Conservation (phyloP, 2,888 invertebrate genomes). For the Drosophila nr. medialis region DNA sequence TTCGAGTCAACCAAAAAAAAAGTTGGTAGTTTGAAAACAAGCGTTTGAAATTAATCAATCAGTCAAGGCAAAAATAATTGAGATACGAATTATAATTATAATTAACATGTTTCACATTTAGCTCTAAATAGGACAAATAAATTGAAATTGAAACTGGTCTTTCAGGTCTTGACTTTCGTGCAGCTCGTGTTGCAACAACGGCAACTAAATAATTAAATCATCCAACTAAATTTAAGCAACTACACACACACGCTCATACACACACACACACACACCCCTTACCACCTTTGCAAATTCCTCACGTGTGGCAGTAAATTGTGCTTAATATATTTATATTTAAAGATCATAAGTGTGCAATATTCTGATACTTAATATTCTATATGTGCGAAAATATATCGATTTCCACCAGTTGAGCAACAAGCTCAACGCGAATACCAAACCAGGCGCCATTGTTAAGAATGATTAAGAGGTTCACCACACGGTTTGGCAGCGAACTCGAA, state of each 20-base stretch:
- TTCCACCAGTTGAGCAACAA: conserved; percentile 75
- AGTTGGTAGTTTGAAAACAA: background rate
- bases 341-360: conserved; percentile 74
- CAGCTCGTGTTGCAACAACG: conserved; percentile 19
- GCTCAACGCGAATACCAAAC: conserved; percentile 35
- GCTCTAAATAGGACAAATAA: background rate
- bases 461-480: conserved; percentile 67
- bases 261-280: background rate
- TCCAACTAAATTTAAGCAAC: conserved; percentile 12
- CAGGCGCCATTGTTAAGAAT: conserved; percentile 70
- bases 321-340: conserved; percentile 73
- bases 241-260: background rate
- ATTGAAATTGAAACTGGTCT: background rate
- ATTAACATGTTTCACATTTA: background rate
- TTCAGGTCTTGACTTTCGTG: background rate
- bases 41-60: background rate
- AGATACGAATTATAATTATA: background rate
- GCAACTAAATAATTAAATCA: conserved; percentile 28
- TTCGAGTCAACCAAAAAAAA: background rate
- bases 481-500: conserved; percentile 45
- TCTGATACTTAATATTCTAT: conserved; percentile 32
- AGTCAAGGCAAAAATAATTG: background rate
- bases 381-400: conserved; percentile 56
- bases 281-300: background rate
- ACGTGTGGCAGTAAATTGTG: conserved; percentile 28